Base-by-base conservation (phyloP, 2,888 invertebrate genomes). In the Temnothorax ravouxi region DNA sequence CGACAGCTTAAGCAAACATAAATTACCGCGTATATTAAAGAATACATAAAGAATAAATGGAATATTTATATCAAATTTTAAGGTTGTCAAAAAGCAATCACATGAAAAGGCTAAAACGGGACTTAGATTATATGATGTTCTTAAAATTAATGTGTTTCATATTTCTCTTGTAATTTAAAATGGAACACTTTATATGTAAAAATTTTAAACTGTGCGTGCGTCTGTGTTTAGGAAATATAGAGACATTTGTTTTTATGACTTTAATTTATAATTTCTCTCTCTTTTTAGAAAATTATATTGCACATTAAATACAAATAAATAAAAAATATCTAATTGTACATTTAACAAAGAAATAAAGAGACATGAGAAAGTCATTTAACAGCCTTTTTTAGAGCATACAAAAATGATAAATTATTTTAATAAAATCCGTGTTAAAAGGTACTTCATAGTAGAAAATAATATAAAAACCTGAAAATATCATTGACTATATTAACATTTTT, bases 1-100 rank as follows among this genome's bases (percentile, higher is more conserved):
- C 90, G 82, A 82, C 72, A 86, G 79, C 67, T 83, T 62, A 34
- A 47, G 38, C 34, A 47, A 67, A 69, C 29, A 4, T 52, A 38
- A 76, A 41, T 50, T 18, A 11, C 15, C 38, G 15, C 8, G 21
- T 21, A 29, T 67, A 54, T 29, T 54, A n/a, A 56, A 29, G 0
- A 41, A 54, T 66, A 66, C 8, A 44, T 41, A 29, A 21, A 71
- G 21, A 54, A 71, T 54, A 41, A 67, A 50, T 67, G 21, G 21
- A 62, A 25, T 77, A 13, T 77, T 67, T 0, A 67, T 8, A 15
- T 67, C 0, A 29, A 41, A 18, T 77, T 67, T 29, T n/a, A 21
- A 47, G 59, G 59, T 75, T 3, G 6, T 75, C 18, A n/a, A 44
- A 21, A 75, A 21, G 8, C 15, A 29, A 47, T 47, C 15, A 44